Evolutionary conservation across 2,113 vertebrate genomes (phyloP).

Genomic region (Austrofundulus limnaeus): DNA sequence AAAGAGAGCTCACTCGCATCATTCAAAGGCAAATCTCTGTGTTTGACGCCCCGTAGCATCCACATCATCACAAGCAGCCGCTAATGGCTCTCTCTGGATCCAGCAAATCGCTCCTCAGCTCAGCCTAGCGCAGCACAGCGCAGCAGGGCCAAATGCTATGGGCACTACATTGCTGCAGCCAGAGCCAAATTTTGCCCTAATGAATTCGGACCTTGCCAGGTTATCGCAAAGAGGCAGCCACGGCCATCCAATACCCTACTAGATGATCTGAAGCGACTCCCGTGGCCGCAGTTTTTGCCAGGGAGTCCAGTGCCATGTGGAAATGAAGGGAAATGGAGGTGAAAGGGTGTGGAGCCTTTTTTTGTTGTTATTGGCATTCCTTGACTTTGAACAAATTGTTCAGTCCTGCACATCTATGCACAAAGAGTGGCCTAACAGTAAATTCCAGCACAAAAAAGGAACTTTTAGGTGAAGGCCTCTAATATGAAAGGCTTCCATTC

Average conservation of each 20-base stretch:
- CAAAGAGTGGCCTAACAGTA: conserved; percentile 14
- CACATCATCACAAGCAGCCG: conserved; percentile 77
- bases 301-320: conserved; percentile 69
- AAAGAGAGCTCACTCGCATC: conserved; percentile 73
- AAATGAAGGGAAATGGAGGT: conserved; percentile 38
- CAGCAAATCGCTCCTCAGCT: conserved; percentile 63
- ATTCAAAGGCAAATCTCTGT: conserved; percentile 78
- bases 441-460: conserved; percentile 14
- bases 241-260: conserved; percentile 74
- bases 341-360: conserved; percentile 47
- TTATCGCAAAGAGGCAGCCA: conserved; percentile 72
- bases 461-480: conserved; percentile 20
- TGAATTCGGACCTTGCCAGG: conserved; percentile 79
- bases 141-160: conserved; percentile 76
- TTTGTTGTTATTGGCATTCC: conserved; percentile 68
- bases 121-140: conserved; percentile 50
- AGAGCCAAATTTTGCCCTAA: conserved; percentile 78
- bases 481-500: conserved; percentile 14
- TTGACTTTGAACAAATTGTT: conserved; percentile 50
- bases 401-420: conserved; percentile 62
- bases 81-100: conserved; percentile 79
- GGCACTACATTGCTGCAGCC: conserved; percentile 62
- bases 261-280: conserved; percentile 76
- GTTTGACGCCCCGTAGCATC: conserved; percentile 71
- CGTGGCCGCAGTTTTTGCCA: conserved; percentile 69